Evolutionary conservation across 2,797 vertebrate genomes (phyloP).

Genomic region (Hydrolagus colliei): DNA sequence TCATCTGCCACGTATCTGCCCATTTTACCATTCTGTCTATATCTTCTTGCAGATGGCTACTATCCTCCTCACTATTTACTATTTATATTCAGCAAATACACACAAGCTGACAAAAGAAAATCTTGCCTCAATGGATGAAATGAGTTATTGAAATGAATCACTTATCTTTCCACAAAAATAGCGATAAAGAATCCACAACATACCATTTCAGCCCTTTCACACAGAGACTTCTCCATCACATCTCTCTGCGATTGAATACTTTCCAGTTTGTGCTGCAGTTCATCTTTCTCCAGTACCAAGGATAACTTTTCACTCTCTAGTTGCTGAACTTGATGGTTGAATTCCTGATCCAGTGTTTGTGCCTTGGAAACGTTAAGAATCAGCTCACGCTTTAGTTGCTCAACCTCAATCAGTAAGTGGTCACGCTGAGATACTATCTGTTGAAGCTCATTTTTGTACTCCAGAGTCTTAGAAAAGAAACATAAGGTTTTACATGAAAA

Average conservation of each 20-base stretch:
- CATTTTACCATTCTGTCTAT: too few species aligned
- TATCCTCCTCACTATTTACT: too few species aligned
- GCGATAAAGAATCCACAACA: neutral
- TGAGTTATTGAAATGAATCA: too few species aligned
- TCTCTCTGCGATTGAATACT: neutral
- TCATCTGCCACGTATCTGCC: too few species aligned
- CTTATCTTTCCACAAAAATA: too few species aligned
- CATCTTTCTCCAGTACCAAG: neutral
- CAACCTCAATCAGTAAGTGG: neutral
- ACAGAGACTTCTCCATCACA: neutral
- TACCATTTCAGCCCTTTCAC: constrained; percentile 6
- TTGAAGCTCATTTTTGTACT: neutral
- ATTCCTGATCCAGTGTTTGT: constrained; percentile 15
- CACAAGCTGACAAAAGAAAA: too few species aligned
- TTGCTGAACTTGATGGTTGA: constrained; percentile 36
- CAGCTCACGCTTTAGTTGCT: neutral
- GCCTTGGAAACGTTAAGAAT: constrained; percentile 23
- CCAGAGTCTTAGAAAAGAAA: neutral
- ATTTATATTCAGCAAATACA: too few species aligned
- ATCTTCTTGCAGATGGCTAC: too few species aligned
- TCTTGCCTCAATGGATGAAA: too few species aligned
- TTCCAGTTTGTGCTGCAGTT: neutral
- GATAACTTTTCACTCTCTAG: neutral
- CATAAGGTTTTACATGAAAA: neutral
- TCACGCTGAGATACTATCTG: neutral